Base-by-base conservation (phyloP, 2,797 vertebrate genomes). In the Micrastur ruficollis region DNA sequence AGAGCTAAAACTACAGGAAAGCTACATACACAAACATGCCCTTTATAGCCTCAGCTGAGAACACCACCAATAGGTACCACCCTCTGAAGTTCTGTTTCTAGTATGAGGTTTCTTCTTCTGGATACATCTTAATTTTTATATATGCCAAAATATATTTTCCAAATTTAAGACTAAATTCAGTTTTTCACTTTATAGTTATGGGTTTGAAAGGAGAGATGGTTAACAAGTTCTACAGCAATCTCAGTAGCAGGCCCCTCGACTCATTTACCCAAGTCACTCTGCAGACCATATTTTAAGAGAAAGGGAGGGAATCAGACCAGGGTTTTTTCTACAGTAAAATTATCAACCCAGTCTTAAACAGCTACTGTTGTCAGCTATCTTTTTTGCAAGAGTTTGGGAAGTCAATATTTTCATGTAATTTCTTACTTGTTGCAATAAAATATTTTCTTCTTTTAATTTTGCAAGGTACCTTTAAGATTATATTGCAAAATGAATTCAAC, bases 381-480 rank as follows among this genome's bases (percentile, higher is more conserved):
- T 68, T 87, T 88, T 79, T 88, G 55, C 44, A 63, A 46, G 42
- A 84, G 7, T 63, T 90, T 0, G 6, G 59, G 74, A 95, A 86
- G 29, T n/a, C 67, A 90, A 18, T 62, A 44, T 66, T 93, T 81
- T 53, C n/a, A 56, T 58, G 42, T 86, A 23, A 81, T 72, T 93
- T 81, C 68, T 52, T 78, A 38, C 36, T 73, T 81, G 21, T 50
- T 79, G 61, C 74, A 91, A 89, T 90, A 90, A 94, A 86, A 42
- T 59, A 6, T 81, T 79, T 52, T 29, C 38, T 76, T 0, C 0
- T 18, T 86, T 83, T 49, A 36, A 73, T 88, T 89, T 93, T 74
- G 49, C 38, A 68, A 61, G 34, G 14, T 71, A 63, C 9, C 8
- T 52, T 1, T 49, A 86, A 56, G 42, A 66, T 80, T 19, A 26